Conservation (phyloP, 2,888 invertebrate species). For the Drosophila falleni region DNA sequence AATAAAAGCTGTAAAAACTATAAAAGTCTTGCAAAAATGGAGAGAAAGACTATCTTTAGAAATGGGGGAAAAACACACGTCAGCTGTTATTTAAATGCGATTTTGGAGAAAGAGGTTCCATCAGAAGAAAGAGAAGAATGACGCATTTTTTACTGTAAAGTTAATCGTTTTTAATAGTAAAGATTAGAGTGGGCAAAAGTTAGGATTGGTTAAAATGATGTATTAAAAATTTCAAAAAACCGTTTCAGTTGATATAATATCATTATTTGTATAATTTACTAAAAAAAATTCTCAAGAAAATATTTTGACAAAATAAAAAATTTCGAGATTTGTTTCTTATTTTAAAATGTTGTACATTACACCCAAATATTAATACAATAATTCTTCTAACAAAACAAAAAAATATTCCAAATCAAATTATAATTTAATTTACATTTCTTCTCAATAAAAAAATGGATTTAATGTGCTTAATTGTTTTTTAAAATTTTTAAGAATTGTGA, state of each 20-base stretch:
- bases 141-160: constrained; percentile 6
- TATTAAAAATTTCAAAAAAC: background rate
- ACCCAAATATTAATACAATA: no score
- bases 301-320: no score
- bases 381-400: no score
- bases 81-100: constrained; percentile 1
- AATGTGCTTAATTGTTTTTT: no score
- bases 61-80: background rate
- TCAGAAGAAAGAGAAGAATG: background rate
- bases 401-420: no score
- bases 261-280: no score
- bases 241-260: background rate
- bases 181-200: background rate
- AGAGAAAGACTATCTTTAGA: background rate
- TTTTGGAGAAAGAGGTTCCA: background rate
- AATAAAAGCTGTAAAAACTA: constrained; percentile 2
- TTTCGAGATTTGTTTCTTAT: no score
- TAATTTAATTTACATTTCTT: no score
- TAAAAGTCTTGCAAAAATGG: background rate
- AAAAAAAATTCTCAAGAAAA: no score
- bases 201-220: background rate
- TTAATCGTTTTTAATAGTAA: background rate
- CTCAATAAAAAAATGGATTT: no score
- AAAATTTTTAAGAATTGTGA: background rate
- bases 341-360: no score